Conservation (phyloP, 37 sponge, comb jelly and placozoan species). For the Haliclona indistincta region DNA sequence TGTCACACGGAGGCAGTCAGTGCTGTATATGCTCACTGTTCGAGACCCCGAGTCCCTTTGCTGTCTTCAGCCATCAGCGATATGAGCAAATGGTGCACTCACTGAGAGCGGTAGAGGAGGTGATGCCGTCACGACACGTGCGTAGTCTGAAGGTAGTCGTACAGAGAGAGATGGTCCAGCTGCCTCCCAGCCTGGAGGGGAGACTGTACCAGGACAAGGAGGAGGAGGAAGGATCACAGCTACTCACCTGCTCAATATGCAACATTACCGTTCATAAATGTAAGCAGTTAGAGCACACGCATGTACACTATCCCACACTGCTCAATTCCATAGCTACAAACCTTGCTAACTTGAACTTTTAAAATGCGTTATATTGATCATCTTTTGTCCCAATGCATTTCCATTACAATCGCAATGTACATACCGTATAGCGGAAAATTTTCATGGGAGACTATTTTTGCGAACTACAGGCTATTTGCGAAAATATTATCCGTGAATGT, state of each 20-base stretch:
- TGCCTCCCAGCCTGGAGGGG: not conserved
- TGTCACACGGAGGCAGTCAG: conserved; percentile 25
- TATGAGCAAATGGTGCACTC: not conserved
- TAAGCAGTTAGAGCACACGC: no score
- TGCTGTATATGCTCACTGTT: conserved; percentile 73
- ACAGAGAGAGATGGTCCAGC: conserved; percentile 39
- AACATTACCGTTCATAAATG: conserved; percentile 69
- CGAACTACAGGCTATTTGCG: no score
- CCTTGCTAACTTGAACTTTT: no score
- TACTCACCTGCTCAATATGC: conserved; percentile 57
- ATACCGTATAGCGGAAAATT: no score
- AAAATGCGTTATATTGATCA: no score
- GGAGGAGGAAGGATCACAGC: conserved; percentile 23
- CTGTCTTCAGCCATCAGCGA: conserved; percentile 6
- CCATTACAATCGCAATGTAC: no score
- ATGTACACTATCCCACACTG: no score
- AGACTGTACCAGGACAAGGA: not conserved
- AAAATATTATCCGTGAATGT: no score
- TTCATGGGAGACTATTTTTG: no score
- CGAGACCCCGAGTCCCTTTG: conserved; percentile 46
- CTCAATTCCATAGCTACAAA: no score
- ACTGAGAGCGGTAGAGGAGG: not conserved
- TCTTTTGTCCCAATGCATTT: no score
- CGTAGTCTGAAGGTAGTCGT: conserved; percentile 37
- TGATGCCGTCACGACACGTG: not conserved